phyloP scores from a whole-genome alignment of 1,140 invertebrate genomes.

The Drosophila lini region DNA sequence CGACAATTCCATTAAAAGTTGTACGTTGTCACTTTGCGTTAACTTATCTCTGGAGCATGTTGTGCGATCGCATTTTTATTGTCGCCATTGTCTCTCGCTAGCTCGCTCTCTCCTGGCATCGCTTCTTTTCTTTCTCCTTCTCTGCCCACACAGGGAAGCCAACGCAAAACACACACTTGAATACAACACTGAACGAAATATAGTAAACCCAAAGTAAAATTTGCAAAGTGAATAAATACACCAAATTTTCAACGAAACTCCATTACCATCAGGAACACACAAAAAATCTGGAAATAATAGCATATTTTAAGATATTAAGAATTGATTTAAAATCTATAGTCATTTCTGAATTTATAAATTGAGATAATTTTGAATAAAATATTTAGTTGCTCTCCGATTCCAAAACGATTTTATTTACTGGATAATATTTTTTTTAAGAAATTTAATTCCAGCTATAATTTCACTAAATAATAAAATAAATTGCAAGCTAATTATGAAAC shows the following conservation, averaged over 20 bases:
- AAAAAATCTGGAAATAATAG: too few relatives aligned
- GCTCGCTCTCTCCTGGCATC: conserved; percentile 3
- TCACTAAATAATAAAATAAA: too few relatives aligned
- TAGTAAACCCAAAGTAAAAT: background rate
- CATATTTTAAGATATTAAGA: too few relatives aligned
- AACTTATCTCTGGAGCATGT: conserved; percentile 81
- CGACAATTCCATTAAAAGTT: conserved; percentile 83
- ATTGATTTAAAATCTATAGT: too few relatives aligned
- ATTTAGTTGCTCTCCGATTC: too few relatives aligned
- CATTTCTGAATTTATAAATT: too few relatives aligned
- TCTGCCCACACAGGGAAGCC: conserved; percentile 60
- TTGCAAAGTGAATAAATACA: background rate
- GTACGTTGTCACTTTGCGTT: conserved; percentile 82
- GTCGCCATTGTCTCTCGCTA: conserved; percentile 75
- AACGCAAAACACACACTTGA: conserved; percentile 31
- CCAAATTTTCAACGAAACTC: background rate
- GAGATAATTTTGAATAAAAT: too few relatives aligned
- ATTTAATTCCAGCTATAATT: too few relatives aligned
- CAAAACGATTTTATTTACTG: too few relatives aligned
- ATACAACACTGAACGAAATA: conserved; percentile 10
- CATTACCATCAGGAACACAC: too few relatives aligned
- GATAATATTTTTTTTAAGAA: too few relatives aligned
- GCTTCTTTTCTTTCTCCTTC: conserved; percentile 26
- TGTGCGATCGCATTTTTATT: conserved; percentile 83
- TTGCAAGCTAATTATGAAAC: too few relatives aligned